phyloP scores from a whole-genome alignment of 2,113 vertebrate genomes.

The Glareola pratincola region DNA sequence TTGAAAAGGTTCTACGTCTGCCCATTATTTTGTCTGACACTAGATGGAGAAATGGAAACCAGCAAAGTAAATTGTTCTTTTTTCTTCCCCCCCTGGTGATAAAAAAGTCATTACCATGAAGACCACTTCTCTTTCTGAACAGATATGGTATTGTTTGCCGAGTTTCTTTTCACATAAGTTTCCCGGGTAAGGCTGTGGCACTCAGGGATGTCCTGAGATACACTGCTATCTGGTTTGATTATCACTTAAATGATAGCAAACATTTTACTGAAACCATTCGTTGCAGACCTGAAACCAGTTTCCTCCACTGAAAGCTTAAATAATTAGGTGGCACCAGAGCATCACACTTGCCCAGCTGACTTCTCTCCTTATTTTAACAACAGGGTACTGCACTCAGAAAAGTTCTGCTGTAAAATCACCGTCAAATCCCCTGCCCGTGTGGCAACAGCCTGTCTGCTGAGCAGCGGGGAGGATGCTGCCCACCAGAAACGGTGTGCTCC shows the following conservation, averaged over 20 bases:
- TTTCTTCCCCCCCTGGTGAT: background rate
- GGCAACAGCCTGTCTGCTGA: background rate
- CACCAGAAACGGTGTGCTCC: background rate
- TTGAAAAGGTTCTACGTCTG: slow-evolving; percentile 24
- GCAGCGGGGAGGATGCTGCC: background rate
- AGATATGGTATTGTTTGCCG: background rate
- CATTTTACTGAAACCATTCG: background rate
- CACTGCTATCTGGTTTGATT: background rate
- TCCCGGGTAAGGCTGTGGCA: background rate
- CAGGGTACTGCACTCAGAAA: background rate
- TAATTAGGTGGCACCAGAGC: background rate
- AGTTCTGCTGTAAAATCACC: background rate
- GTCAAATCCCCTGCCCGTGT: too few species aligned
- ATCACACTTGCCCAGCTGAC: background rate
- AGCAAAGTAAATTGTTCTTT: slow-evolving; percentile 34
- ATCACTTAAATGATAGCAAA: background rate
- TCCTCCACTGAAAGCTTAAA: background rate
- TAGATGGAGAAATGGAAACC: slow-evolving; percentile 26
- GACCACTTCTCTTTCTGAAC: slow-evolving; percentile 10
- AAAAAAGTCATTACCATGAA: slow-evolving; percentile 28
- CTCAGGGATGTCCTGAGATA: background rate
- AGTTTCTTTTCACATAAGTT: background rate
- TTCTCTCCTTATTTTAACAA: background rate
- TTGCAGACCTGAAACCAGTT: background rate
- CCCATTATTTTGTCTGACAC: slow-evolving; percentile 26